Evolutionary conservation across 2,888 invertebrate genomes (phyloP), one percentile per base, ranked within the genome.

Genomic region (Sclerodermus sp.): DNA sequence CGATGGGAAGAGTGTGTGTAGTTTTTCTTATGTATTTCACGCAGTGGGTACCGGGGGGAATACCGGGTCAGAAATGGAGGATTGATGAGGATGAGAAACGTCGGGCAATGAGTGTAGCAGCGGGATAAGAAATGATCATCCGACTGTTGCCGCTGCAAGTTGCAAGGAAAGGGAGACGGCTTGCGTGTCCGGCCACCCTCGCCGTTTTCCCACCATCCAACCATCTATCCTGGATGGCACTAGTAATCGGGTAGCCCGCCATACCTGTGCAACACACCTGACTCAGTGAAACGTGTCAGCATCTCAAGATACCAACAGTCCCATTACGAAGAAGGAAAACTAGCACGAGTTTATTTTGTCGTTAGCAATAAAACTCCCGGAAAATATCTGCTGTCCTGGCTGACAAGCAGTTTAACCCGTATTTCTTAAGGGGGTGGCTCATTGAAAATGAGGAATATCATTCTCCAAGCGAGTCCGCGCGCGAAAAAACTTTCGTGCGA

Each of bases 41-140:
- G 48, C 45, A 37, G 47, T 44, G 31, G 37, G 53, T 47, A 44
- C 39, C 43, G 51, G 29, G 38, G 41, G 39, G 30, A 45, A 15
- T 47, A 23, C 23, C 23, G 8, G 23, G 23, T 50, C 42, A 51
- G 45, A 57, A 53, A 54, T 58, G 51, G 45, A 53, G 53, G 54
- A 60, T 57, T 57, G 54, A 58, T 56, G 54, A 45, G 50, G 50
- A 37, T 23, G 53, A 47, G 46, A 42, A 55, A 53, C 48, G 49
- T 52, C 39, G 49, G 45, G 45, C 49, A 49, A 51, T 47, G 44
- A 51, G 51, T 48, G 56, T 47, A 45, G 42, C 37, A 45, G 32
- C 42, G 36, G 47, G 53, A 56, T 64, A 62, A 62, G 57, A 51
- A 60, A 63, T 55, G 57, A 55, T 63, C 51, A 44, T 23, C 47